Conservation (phyloP, 2,113 vertebrate species). For the Crotalus viridis region DNA sequence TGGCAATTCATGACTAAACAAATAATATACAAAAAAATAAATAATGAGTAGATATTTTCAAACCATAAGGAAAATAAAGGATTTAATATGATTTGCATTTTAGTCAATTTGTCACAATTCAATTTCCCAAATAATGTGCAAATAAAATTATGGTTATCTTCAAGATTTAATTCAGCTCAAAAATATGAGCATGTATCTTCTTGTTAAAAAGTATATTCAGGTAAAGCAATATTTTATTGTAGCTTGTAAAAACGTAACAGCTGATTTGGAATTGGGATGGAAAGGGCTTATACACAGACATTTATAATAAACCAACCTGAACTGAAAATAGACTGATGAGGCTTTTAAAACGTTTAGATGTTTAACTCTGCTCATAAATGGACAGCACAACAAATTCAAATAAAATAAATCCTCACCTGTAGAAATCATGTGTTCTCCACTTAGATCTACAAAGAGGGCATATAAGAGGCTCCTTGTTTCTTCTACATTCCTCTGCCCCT, state of each 20-base stretch:
- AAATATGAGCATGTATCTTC: background rate
- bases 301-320: background rate
- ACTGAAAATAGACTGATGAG: background rate
- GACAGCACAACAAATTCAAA: background rate
- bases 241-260: background rate
- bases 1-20: slow-evolving; percentile 77
- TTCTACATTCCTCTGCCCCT: slow-evolving; percentile 91
- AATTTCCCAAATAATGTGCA: background rate
- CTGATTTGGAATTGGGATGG: background rate
- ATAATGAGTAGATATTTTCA: background rate
- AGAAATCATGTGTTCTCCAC: slow-evolving; percentile 88
- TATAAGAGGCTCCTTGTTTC: slow-evolving; percentile 86
- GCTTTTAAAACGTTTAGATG: background rate
- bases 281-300: background rate
- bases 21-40: slow-evolving; percentile 4
- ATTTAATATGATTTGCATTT: background rate
- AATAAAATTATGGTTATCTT: background rate
- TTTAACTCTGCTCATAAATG: background rate
- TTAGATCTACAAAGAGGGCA: slow-evolving; percentile 89
- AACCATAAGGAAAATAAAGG: background rate
- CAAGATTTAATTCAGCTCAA: background rate
- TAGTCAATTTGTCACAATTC: background rate
- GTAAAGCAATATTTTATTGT: background rate
- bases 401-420: slow-evolving; percentile 72
- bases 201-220: background rate